Evolutionary conservation across 1,140 invertebrate species (phyloP).

Genomic region (Drosophila sproati): DNA sequence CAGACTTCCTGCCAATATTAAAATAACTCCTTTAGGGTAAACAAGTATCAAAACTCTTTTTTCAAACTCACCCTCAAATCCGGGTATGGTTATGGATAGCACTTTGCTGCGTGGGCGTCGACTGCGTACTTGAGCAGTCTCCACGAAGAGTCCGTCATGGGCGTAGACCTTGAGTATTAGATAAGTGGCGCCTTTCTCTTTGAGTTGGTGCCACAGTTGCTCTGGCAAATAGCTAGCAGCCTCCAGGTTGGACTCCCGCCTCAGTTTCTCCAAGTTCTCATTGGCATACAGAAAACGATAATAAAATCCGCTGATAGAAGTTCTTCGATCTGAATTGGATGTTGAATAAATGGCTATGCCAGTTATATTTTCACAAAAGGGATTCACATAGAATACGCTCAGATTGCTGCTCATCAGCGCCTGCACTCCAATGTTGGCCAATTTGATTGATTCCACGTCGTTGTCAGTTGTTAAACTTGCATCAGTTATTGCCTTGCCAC

Average conservation of each 20-base stretch:
- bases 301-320: conserved; percentile 35
- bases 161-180: conserved; percentile 75
- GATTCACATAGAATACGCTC: conserved; percentile 78
- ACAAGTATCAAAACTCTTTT: not conserved
- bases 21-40: too few relatives aligned
- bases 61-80: conserved; percentile 51
- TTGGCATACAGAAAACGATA: conserved; percentile 60
- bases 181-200: conserved; percentile 16
- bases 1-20: too few relatives aligned
- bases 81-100: conserved; percentile 73
- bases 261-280: conserved; percentile 43
- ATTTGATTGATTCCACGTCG: conserved; percentile 32
- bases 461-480: not conserved
- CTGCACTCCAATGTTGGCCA: conserved; percentile 51
- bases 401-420: conserved; percentile 59
- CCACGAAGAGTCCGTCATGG: conserved; percentile 72
- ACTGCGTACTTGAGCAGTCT: conserved; percentile 25
- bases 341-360: conserved; percentile 63
- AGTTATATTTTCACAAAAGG: conserved; percentile 56
- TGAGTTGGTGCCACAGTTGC: conserved; percentile 44
- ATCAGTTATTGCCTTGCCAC: conserved; percentile 1
- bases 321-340: not conserved
- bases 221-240: conserved; percentile 62
- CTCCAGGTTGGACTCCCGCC: conserved; percentile 44
- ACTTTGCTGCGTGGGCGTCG: conserved; percentile 59